Evolutionary conservation across 2,888 invertebrate genomes (phyloP), one percentile per base, ranked within the genome.

Genomic region (Nymphalis c-album): DNA sequence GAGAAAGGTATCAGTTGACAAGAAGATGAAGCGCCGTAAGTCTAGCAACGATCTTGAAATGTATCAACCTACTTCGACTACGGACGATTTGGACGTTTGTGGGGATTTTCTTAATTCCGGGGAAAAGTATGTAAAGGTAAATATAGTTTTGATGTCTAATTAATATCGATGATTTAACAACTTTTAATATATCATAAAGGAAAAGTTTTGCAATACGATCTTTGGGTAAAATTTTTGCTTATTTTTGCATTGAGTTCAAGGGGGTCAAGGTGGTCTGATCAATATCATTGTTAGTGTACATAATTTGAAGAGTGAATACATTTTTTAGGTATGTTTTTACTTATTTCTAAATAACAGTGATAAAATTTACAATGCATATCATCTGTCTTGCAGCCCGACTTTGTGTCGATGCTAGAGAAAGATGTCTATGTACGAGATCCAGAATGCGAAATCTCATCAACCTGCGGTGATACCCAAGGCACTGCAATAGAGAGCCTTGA

Each of bases 401-500:
- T 92, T 61, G 88, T 86, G 1, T 81, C 88, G 0, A 79, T 92
- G 83, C 75, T 93, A 64, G 91, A 91, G 75, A 90, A 89, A 61
- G 91, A 91, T 40, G 83, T 82, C 68, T 90, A 90, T 26, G 89
- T 87, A 0, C 82, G 89, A 0, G 86, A 86, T 71, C 86, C 89
- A 0, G 91, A 91, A 73, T 91, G 91, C 60, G 91, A 91, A 75
- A 91, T 92, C 69, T 90, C 91, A 0, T 91, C 91, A 0, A 90
- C 91, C 0, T 91, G 90, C 57, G 74, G 73, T 0, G 75, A 88
- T 67, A 78, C 83, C 0, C 85, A 82, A 17, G 90, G 91, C 1
- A 91, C 91, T 0, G 93, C 93, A 2, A 93, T 93, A 20, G 93
- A 93, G 77, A 93, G 88, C 20, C 81, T 93, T 0, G 92, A 93